Percentiles rank a stretch among this genome's conserved stretches.
phyloP scores from a whole-genome alignment of 2,797 vertebrate species.

The Falco columbarius region DNA sequence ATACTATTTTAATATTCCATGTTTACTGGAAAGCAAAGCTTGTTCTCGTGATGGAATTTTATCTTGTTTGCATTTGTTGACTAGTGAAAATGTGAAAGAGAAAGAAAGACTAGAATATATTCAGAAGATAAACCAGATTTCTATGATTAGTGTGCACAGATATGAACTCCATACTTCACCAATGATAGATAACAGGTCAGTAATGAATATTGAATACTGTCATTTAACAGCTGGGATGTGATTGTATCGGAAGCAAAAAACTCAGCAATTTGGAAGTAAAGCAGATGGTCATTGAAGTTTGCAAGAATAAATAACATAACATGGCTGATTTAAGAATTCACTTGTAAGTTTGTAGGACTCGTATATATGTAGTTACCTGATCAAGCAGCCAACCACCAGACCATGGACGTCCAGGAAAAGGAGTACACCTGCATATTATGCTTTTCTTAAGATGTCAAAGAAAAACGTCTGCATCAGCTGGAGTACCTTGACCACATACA shows the following conservation, averaged over 20 bases:
- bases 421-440: not conserved
- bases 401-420: not conserved
- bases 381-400: not conserved
- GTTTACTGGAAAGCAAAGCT: not conserved
- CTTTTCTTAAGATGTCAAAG: not conserved
- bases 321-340: not conserved
- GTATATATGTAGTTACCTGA: not conserved
- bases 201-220: not conserved
- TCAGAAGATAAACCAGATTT: not conserved
- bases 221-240: not conserved
- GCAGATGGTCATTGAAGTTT: not conserved
- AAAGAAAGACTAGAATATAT: not conserved
- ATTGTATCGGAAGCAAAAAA: not conserved
- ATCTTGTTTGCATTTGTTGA: not conserved
- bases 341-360: not conserved
- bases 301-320: not conserved
- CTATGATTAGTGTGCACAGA: not conserved
- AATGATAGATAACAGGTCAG: not conserved
- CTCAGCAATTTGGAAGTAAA: not conserved
- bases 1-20: not conserved
- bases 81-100: not conserved
- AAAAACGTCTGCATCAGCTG: not conserved
- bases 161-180: not conserved
- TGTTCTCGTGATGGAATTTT: not conserved
- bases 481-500: not conserved